These are phyloP conservation scores for Acrocephalus arundinaceus DNA, from an alignment of 2,113 vertebrate species.

Conservation along the genomic window DNA sequence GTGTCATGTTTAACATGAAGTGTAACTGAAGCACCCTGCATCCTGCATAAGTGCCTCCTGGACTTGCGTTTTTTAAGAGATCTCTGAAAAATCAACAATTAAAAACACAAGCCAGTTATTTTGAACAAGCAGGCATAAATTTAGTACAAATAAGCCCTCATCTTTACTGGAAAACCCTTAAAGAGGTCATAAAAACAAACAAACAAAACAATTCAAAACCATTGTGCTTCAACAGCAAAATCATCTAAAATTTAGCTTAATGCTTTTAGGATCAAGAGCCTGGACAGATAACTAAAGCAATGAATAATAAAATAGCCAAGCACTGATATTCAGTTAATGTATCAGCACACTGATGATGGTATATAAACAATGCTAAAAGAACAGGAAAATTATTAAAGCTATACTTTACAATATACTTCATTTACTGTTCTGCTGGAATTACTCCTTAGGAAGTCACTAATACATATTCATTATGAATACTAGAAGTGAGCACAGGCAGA, in stretches of 20 bases:
- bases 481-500: conserved; percentile 11
- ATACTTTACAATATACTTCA: neutral
- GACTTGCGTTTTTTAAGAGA: neutral
- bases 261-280: neutral
- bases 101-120: neutral
- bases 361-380: conserved; percentile 9
- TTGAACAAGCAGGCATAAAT: neutral
- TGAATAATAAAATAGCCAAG: neutral
- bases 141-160: neutral
- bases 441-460: conserved; percentile 15
- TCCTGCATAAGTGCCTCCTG: neutral
- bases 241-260: neutral
- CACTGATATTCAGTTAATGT: neutral
- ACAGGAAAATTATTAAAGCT: conserved; percentile 20
- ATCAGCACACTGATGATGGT: neutral
- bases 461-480: neutral
- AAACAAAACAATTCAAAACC: neutral
- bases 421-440: conserved; percentile 4
- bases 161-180: neutral
- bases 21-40: neutral
- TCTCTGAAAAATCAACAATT: neutral
- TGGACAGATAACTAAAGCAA: neutral
- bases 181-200: neutral
- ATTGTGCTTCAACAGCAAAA: neutral
- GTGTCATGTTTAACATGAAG: neutral